phyloP scores from a whole-genome alignment of 2,888 invertebrate genomes.

The Nudaria mundana region DNA sequence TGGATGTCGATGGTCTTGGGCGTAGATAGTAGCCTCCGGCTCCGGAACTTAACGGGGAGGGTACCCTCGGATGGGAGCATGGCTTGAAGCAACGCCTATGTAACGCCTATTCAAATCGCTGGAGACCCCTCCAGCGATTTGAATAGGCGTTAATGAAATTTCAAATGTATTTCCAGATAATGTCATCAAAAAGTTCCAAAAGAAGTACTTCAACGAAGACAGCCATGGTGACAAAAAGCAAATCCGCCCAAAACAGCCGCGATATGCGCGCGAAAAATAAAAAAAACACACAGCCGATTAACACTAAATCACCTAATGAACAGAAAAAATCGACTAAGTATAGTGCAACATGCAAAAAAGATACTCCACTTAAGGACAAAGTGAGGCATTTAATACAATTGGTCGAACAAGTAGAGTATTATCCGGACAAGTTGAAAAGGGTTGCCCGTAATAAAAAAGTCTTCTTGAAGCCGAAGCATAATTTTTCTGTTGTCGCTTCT shows the following conservation, averaged over 20 bases:
- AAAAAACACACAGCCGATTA: constrained; percentile 5
- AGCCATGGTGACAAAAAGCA: constrained; percentile 44
- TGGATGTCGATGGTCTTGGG: too few species aligned
- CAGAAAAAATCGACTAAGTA: constrained; percentile 14
- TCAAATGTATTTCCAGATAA: constrained; percentile 17
- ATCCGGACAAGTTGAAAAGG: constrained; percentile 51
- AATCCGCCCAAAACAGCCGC: constrained; percentile 41
- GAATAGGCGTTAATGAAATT: too few species aligned
- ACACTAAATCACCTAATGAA: constrained; percentile 8
- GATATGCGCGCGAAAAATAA: constrained; percentile 32
- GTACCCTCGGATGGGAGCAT: too few species aligned
- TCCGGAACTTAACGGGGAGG: too few species aligned
- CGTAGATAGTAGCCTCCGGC: too few species aligned
- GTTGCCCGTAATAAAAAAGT: constrained; percentile 38
- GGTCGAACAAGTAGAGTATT: constrained; percentile 39
- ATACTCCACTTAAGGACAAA: constrained; percentile 17
- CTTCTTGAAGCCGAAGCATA: constrained; percentile 46
- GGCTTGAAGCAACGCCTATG: too few species aligned
- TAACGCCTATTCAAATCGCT: too few species aligned
- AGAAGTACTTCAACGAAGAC: constrained; percentile 5
- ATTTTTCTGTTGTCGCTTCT: constrained; percentile 45
- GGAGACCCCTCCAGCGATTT: too few species aligned
- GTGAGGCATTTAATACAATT: constrained; percentile 2
- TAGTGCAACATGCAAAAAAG: constrained; percentile 11
- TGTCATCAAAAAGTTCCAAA: constrained; percentile 19